Evolutionary conservation across 2,888 invertebrate genomes (phyloP), one percentile per base, ranked within the genome.

Genomic region (Glaucopsyche alexis): DNA sequence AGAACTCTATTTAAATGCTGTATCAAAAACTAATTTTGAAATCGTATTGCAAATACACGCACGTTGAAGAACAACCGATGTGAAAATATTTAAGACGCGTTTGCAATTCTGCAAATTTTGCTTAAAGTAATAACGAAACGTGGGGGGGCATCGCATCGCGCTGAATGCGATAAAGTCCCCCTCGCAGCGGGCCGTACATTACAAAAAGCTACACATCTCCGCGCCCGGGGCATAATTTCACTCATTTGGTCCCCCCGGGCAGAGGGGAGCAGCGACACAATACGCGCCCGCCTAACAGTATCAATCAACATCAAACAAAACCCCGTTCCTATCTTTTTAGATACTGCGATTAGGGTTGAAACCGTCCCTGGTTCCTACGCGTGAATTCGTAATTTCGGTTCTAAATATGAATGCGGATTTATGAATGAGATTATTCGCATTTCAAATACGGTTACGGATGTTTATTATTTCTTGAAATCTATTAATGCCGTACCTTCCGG

Each of bases 261-360:
- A 81, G 76, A 71, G 75, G 74, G 77, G 79, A 80, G 75, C 79
- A 78, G 83, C 87, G 84, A 90, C 88, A 91, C 92, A 91, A 91
- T 91, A 86, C 86, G 82, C 84, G 85, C 87, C 84, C 84, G 86
- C 85, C 91, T 91, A 90, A 91, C 92, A 89, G 91, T 91, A 93
- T 93, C 93, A 93, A 93, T 93, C 93, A 93, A 93, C 91, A 92
- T 93, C 91, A 92, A 91, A 92, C 91, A 87, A 85, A 60, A 85
- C 87, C 86, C 86, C 83, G 86, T 50, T 81, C 84, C 81, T 81
- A 83, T 84, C 84, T 83, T 75, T 78, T 76, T 73, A 78, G 80
- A 80, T 78, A 80, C 80, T 80, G 78, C 47, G 82, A 60, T 81
- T 84, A 87, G 89, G 88, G 88, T 83, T 87, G 86, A 78, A 80